Base-by-base conservation (phyloP, 2,113 vertebrate species). In the Salvelinus namaycush region DNA sequence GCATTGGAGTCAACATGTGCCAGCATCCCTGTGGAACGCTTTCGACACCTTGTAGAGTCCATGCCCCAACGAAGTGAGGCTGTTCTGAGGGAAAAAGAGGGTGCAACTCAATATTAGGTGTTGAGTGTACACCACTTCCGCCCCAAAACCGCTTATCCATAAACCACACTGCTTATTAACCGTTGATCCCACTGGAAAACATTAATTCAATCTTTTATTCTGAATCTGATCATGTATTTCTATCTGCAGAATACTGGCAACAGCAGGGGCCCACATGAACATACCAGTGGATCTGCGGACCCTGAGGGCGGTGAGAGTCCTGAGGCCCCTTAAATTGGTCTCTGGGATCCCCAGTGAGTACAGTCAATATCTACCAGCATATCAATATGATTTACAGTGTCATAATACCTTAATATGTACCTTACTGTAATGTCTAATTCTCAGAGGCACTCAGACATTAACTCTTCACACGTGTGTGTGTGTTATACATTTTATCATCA, bases 321-420 rank as follows among this genome's bases (percentile, higher is more conserved):
- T 99, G 82, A 90, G 98, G 78, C 97, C 98, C 7, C 94, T 99
- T 83, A 99, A 99, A 90, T 97, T 99, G 0, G 98, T 99, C 86
- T 99, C 97, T 0, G 98, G 98, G 80, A 99, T 99, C 86, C 98
- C 98, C 62, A 99, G 98, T 99, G 91, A 96, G 96, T 94, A 72
- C 39, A 11, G 39, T 4, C 66, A 67, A 67, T 68, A 27, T 68
- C 66, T 34, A 26, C 62, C 62, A 65, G 62, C 24, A 65, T 26
- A 22, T 65, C 26, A 22, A 65, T 26, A 65, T 26, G 3, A 11
- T 26, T 65, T 65, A 65, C 26, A 26, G 22, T 26, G 22, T 22
- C 49, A 72, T 27, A 24, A 27, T 9, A 14, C 27, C 9, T 16
- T 27, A 68, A 3, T 27, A 16, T 31, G 66, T 68, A 16, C 6